Base-by-base conservation (phyloP, 2,113 vertebrate genomes). In the Cricetomys ansorgei region DNA sequence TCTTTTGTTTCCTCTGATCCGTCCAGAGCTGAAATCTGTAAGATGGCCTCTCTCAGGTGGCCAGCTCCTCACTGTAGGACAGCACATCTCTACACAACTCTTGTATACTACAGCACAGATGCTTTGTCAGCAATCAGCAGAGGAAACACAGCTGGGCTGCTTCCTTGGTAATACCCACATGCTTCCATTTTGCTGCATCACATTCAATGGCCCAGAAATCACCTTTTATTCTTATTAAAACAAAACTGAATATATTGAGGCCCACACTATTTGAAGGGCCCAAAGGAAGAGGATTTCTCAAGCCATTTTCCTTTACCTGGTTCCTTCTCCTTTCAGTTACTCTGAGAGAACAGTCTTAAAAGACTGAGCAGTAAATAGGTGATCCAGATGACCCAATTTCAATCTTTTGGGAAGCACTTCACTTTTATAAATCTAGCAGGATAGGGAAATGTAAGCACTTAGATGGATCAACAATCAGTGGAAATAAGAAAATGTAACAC, bases 351-450 rank as follows among this genome's bases (percentile, higher is more conserved):
- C 25, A 76, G 23, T 40, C 12, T 59, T 40, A 81, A 96, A 92
- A 40, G 21, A 59, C 65, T 43, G 77, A 73, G 50, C 72, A 73
- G 80, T 83, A 92, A 84, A 94, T 48, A 90, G 16, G 83, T 0
- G 67, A 81, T 23, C 29, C 48, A 37, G 9, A 89, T 27, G 79
- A 77, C 57, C 77, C 50, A 84, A 95, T 59, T 95, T 92, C 55
- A 88, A 83, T 91, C 25, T 89, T 93, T 55, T 75, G 29, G 29
- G 62, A 91, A 94, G 83, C 53, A 34, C 91, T 97, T 86, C 77
- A 97, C 84, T 95, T 23, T 25, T 87, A 25, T 84, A 95, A 92
- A 87, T 75, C 72, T 6, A 76, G 48, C 34, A 70, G 53, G 50
- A 29, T 21, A 80, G 92, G 67, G 70, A 80, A 72, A 92, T 55